These are phyloP conservation scores for Hirtodrosophila cameraria DNA, from an alignment of 2,888 invertebrate genomes.

Conservation along the genomic window DNA sequence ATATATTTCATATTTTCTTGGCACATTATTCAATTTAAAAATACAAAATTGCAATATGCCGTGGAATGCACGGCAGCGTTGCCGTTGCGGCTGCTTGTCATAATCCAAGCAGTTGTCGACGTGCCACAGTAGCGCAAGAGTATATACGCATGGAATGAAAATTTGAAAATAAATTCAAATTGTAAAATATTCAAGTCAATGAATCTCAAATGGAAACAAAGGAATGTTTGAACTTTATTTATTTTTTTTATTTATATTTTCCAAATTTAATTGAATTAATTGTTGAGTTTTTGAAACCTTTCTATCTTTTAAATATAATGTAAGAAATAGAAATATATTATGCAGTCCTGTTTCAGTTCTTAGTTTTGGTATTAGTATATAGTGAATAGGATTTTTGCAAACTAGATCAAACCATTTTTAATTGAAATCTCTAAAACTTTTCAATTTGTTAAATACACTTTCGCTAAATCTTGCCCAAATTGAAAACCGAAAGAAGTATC, in stretches of 20 bases:
- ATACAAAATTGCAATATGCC: conserved; percentile 72
- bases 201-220: too few relatives aligned
- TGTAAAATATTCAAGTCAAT: too few relatives aligned
- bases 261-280: background rate
- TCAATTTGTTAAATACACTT: too few relatives aligned
- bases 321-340: too few relatives aligned
- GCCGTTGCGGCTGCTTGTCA: conserved; percentile 71
- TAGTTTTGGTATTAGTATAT: too few relatives aligned
- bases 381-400: too few relatives aligned
- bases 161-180: background rate
- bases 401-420: too few relatives aligned
- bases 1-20: conserved; percentile 69
- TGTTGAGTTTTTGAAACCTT: background rate
- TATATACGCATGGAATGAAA: background rate
- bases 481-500: too few relatives aligned
- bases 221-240: background rate
- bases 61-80: conserved; percentile 70
- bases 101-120: conserved; percentile 62
- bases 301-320: background rate
- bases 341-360: too few relatives aligned
- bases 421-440: too few relatives aligned
- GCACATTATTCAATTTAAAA: conserved; percentile 78
- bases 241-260: background rate
- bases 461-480: too few relatives aligned
- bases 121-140: conserved; percentile 33